Percentiles rank a stretch among this genome's conserved stretches.
phyloP scores from a whole-genome alignment of 2,888 invertebrate genomes.

The Tortrix viridana region DNA sequence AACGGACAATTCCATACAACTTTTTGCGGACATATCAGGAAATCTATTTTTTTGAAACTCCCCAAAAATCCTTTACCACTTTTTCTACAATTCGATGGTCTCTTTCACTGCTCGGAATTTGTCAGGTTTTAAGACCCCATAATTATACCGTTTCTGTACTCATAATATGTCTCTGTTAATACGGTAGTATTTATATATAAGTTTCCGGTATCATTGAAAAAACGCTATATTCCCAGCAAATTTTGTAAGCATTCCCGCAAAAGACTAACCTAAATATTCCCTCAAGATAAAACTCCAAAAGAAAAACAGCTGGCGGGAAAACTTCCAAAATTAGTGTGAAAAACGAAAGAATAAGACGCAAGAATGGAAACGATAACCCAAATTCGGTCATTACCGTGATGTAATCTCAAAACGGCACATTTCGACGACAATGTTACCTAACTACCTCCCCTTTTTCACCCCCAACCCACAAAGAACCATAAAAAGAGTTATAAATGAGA shows the following conservation, averaged over 20 bases:
- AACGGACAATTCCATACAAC: too few species aligned
- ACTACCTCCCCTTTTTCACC: constrained; percentile 20
- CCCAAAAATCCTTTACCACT: too few species aligned
- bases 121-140: too few species aligned
- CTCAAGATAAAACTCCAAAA: constrained; percentile 25
- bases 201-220: not conserved
- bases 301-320: constrained; percentile 18
- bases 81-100: too few species aligned
- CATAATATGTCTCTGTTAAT: too few species aligned
- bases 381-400: constrained; percentile 30
- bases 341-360: constrained; percentile 14
- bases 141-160: too few species aligned
- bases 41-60: too few species aligned
- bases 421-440: constrained; percentile 31
- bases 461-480: constrained; percentile 40
- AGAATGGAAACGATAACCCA: constrained; percentile 21
- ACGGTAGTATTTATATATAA: not conserved
- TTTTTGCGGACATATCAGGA: too few species aligned
- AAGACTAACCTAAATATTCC: constrained; percentile 11
- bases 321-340: constrained; percentile 16
- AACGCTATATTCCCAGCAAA: not conserved
- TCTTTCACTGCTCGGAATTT: too few species aligned
- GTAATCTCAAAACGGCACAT: constrained; percentile 21
- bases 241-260: constrained; percentile 1
- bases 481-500: constrained; percentile 56